Conservation (phyloP, 2,888 invertebrate species). For the Machimus rusticus region DNA sequence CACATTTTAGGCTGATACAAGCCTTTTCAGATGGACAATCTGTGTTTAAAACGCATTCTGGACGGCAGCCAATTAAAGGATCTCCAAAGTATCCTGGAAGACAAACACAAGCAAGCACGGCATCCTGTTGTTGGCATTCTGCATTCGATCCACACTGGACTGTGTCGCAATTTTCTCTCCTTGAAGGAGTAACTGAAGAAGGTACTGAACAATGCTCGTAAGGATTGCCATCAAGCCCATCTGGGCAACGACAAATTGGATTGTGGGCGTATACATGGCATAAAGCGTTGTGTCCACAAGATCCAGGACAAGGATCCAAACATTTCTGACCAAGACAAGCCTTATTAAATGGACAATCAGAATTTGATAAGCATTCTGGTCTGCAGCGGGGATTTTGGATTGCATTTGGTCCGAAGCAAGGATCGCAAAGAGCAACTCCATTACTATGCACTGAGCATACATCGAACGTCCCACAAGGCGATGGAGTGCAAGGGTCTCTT, state of each 20-base stretch:
- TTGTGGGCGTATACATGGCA: constrained; percentile 76
- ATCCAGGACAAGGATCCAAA: constrained; percentile 79
- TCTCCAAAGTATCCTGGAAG: constrained; percentile 79
- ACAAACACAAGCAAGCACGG: constrained; percentile 76
- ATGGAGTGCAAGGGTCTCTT: constrained; percentile 75
- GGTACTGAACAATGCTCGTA: constrained; percentile 76
- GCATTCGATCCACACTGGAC: constrained; percentile 79
- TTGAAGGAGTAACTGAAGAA: constrained; percentile 57
- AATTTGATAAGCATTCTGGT: constrained; percentile 82
- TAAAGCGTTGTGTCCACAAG: constrained; percentile 77
- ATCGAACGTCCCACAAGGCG: constrained; percentile 75
- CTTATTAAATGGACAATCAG: constrained; percentile 80
- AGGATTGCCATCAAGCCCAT: constrained; percentile 76
- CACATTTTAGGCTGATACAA: constrained; percentile 80
- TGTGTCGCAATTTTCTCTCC: constrained; percentile 69
- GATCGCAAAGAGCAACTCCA: constrained; percentile 80
- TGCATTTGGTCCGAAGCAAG: constrained; percentile 74
- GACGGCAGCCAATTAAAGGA: constrained; percentile 78
- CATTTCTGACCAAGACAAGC: constrained; percentile 80
- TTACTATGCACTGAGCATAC: constrained; percentile 76
- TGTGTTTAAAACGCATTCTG: constrained; percentile 82
- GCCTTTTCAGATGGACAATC: constrained; percentile 77
- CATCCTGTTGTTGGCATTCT: constrained; percentile 70
- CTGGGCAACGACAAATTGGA: constrained; percentile 75
- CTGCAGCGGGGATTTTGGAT: constrained; percentile 76